These are phyloP conservation scores for Chaetura pelagica DNA, from an alignment of 2,113 vertebrate genomes.

Conservation along the genomic window DNA sequence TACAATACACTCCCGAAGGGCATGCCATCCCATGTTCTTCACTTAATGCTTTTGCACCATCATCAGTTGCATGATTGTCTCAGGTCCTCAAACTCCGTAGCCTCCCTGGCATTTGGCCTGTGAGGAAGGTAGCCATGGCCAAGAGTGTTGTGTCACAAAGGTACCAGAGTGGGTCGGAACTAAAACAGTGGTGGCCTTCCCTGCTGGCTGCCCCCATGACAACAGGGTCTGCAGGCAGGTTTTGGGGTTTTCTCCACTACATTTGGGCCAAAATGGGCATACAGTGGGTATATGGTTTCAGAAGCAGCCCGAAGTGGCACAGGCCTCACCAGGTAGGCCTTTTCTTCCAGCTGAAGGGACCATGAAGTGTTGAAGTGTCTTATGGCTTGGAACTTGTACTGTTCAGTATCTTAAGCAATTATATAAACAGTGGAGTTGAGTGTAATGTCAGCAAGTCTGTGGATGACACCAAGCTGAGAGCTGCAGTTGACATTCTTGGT, in stretches of 20 bases:
- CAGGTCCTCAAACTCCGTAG: neutral
- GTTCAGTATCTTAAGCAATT: neutral
- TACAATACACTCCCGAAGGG: neutral
- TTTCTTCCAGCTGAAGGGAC: neutral
- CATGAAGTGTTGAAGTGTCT: neutral
- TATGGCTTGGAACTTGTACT: fast-evolving
- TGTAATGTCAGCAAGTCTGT: neutral
- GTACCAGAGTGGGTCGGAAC: neutral
- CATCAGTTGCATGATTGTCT: neutral
- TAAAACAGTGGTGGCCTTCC: neutral
- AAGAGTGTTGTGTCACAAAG: neutral
- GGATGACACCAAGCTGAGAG: neutral
- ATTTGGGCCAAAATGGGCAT: neutral
- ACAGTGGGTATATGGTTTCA: fast-evolving
- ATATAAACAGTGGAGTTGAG: neutral
- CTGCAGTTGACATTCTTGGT: neutral
- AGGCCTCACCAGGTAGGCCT: neutral
- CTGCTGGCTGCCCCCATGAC: fast-evolving
- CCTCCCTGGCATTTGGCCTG: fast-evolving
- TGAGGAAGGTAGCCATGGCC: neutral
- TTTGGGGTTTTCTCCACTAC: fast-evolving
- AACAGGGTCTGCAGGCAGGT: neutral
- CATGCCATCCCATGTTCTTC: neutral
- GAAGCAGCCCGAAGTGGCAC: neutral
- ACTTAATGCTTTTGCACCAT: neutral